phyloP scores from a whole-genome alignment of 2,797 vertebrate genomes.

The Atherinosoma microstoma region DNA sequence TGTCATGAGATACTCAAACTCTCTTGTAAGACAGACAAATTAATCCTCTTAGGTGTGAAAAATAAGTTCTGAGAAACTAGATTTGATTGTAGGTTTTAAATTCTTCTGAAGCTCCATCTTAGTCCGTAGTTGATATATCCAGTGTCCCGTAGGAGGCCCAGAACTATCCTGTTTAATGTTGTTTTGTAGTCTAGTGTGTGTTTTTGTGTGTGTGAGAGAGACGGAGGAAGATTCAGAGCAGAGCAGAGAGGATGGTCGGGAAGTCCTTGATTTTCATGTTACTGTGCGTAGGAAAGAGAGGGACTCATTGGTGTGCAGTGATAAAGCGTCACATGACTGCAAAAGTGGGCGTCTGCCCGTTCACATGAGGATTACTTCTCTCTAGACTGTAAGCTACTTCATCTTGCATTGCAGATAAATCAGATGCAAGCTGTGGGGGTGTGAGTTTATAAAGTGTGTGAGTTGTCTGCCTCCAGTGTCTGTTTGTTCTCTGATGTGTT shows the following conservation, averaged over 20 bases:
- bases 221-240: slow-evolving; percentile 11
- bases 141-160: neutral
- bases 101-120: slow-evolving; percentile 7
- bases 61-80: neutral
- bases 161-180: neutral
- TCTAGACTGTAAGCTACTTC: slow-evolving; percentile 24
- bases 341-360: slow-evolving; percentile 42
- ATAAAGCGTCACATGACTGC: slow-evolving; percentile 34
- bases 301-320: slow-evolving; percentile 7
- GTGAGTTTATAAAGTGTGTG: neutral
- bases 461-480: slow-evolving; percentile 7
- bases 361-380: slow-evolving; percentile 55
- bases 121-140: slow-evolving; percentile 13
- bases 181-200: neutral
- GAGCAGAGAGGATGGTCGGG: neutral
- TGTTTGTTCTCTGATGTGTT: slow-evolving; percentile 9
- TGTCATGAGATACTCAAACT: neutral
- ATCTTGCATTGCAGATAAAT: slow-evolving; percentile 40
- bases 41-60: neutral
- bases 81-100: slow-evolving; percentile 15
- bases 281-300: neutral
- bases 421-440: slow-evolving; percentile 2
- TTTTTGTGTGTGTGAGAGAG: slow-evolving; percentile 1
- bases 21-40: neutral
- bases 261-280: slow-evolving; percentile 37